These are phyloP conservation scores for Nycticebus coucang DNA, from an alignment of 2,113 vertebrate species.

Conservation along the genomic window DNA sequence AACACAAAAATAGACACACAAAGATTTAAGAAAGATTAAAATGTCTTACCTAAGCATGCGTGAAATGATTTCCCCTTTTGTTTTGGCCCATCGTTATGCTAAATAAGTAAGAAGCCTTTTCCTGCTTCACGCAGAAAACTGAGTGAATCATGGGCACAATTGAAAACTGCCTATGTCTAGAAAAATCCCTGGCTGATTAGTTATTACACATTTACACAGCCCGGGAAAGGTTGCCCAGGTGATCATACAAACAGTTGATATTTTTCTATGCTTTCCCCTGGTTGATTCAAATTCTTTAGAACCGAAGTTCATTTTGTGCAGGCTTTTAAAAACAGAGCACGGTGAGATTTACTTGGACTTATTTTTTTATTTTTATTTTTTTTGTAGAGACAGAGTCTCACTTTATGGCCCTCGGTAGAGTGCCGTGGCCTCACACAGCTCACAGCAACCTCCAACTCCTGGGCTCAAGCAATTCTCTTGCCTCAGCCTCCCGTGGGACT, in stretches of 20 bases:
- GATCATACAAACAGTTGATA: neutral
- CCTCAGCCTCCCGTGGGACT: too few species aligned
- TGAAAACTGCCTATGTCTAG: constrained; percentile 30
- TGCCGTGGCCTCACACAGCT: too few species aligned
- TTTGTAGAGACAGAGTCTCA: too few species aligned
- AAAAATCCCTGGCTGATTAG: constrained; percentile 39
- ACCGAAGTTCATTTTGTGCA: neutral
- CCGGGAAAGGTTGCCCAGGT: neutral
- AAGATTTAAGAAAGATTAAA: constrained; percentile 48
- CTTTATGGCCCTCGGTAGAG: too few species aligned
- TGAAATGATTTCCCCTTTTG: constrained; percentile 42
- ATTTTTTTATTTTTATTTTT: too few species aligned
- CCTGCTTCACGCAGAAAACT: neutral
- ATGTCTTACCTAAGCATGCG: constrained; percentile 1
- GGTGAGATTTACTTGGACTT: constrained; percentile 1
- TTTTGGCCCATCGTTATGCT: constrained; percentile 24
- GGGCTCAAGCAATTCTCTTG: too few species aligned
- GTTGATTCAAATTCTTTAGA: constrained; percentile 25
- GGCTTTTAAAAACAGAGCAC: constrained; percentile 30
- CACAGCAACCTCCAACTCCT: too few species aligned
- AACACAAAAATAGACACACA: constrained; percentile 15
- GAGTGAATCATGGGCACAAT: neutral
- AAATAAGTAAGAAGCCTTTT: neutral
- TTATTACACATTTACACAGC: neutral
- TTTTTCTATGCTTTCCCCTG: constrained; percentile 1